These are phyloP conservation scores for Nilaparvata lugens DNA, from an alignment of 1,140 invertebrate species.

Conservation along the genomic window DNA sequence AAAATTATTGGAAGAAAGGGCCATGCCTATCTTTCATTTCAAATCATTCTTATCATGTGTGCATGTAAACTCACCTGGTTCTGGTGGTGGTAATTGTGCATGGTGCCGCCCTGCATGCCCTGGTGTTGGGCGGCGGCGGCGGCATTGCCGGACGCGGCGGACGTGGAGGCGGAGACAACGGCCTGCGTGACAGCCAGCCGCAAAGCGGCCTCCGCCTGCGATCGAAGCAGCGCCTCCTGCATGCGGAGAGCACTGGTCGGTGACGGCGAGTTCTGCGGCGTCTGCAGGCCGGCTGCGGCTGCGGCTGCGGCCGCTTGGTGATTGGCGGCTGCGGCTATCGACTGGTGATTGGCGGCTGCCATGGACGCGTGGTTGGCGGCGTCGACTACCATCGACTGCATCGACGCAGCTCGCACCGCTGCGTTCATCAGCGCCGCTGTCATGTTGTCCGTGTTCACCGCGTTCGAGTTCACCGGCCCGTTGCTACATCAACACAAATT, in stretches of 20 bases:
- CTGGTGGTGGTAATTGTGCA: constrained; percentile 31
- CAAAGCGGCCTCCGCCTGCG: constrained; percentile 71
- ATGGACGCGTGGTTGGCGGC: constrained; percentile 18
- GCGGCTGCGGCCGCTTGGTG: constrained; percentile 38
- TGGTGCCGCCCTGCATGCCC: constrained; percentile 1
- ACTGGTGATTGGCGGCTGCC: constrained; percentile 45
- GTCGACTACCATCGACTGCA: constrained; percentile 31
- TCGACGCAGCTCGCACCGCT: constrained; percentile 38
- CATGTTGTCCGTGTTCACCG: constrained; percentile 20
- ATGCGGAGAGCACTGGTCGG: constrained; percentile 62
- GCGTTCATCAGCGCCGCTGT: constrained; percentile 30
- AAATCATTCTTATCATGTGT: too few species aligned
- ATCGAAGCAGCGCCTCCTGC: constrained; percentile 60
- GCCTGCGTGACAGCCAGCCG: constrained; percentile 60
- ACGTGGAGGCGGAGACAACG: constrained; percentile 40
- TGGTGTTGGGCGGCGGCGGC: constrained; percentile 7
- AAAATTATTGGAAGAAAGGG: too few species aligned
- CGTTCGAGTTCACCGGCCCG: constrained; percentile 19
- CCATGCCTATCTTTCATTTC: too few species aligned
- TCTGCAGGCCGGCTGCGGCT: constrained; percentile 37
- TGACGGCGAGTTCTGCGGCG: constrained; percentile 33
- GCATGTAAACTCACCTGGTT: too few species aligned
- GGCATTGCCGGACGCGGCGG: constrained; percentile 23
- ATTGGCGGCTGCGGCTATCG: constrained; percentile 40
- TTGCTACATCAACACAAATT: constrained; percentile 23